Conservation (phyloP, 1,140 invertebrate genomes). For the Arion vulgaris region DNA sequence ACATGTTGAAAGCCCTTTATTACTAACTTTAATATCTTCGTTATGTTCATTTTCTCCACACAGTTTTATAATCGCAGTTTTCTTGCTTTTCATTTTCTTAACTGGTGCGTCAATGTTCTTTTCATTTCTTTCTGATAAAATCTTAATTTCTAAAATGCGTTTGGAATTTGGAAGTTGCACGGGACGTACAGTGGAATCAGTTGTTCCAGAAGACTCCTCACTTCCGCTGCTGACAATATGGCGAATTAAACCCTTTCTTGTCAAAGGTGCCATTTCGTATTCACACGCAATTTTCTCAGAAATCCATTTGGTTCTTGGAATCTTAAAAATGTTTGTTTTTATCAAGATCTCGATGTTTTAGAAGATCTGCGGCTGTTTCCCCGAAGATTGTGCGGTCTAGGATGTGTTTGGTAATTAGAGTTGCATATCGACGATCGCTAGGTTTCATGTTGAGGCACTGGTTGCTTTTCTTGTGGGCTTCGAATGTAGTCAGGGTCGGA, state of each 20-base stretch:
- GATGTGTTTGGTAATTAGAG: background rate
- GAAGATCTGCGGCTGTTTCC: background rate
- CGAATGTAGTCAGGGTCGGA: slow-evolving; percentile 1
- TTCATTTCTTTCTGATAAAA: background rate
- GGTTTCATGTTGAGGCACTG: background rate
- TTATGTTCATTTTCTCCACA: background rate
- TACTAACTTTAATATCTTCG: background rate
- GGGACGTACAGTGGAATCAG: background rate
- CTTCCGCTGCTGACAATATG: background rate
- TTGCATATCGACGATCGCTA: background rate
- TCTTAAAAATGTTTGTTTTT: background rate
- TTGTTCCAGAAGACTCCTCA: background rate
- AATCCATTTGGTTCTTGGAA: background rate
- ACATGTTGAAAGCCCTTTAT: background rate
- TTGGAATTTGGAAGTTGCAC: background rate
- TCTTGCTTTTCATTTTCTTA: background rate
- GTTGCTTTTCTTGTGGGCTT: background rate
- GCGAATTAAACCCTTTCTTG: background rate
- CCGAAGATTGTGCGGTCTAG: background rate
- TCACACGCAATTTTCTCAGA: background rate
- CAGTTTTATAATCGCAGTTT: background rate
- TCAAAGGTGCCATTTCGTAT: slow-evolving; percentile 5
- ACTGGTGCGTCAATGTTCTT: too few relatives aligned
- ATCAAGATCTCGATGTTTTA: background rate
- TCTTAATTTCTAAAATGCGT: background rate